Conservation (phyloP, 92 coral and sea anemone species). For the Epizoanthus rinbou region DNA sequence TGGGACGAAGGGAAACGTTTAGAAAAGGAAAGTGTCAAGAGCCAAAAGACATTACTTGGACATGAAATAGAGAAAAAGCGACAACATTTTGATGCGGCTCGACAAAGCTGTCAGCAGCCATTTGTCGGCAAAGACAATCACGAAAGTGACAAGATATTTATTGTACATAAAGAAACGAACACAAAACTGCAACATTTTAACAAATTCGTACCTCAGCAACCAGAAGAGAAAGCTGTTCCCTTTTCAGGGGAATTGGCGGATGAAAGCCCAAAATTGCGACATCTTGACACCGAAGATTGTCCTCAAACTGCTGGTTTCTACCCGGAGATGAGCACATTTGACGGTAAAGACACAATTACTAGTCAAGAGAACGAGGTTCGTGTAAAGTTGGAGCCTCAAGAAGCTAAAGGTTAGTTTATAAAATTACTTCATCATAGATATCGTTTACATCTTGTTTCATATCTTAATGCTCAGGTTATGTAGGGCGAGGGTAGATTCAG, state of each 20-base stretch:
- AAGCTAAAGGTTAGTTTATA: constrained; percentile 18
- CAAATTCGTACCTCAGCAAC: background rate
- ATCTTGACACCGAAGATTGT: background rate
- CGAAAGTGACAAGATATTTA: background rate
- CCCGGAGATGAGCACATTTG: background rate
- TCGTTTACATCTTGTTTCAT: background rate
- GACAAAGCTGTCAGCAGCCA: background rate
- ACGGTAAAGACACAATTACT: background rate
- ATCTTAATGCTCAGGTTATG: too few species aligned
- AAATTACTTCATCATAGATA: too few species aligned
- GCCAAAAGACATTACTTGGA: background rate
- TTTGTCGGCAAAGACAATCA: background rate
- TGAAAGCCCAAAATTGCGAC: background rate
- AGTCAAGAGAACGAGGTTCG: background rate
- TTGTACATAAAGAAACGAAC: background rate
- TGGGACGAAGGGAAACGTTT: background rate
- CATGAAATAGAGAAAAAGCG: background rate
- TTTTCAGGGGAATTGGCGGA: background rate
- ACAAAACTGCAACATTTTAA: background rate
- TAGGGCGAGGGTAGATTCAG: too few species aligned
- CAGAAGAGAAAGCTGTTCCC: background rate
- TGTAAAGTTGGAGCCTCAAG: background rate
- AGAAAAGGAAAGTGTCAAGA: background rate
- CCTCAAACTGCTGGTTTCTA: background rate
- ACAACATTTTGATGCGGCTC: background rate